phyloP scores from a whole-genome alignment of 2,113 vertebrate genomes.

The Stegastes partitus region DNA sequence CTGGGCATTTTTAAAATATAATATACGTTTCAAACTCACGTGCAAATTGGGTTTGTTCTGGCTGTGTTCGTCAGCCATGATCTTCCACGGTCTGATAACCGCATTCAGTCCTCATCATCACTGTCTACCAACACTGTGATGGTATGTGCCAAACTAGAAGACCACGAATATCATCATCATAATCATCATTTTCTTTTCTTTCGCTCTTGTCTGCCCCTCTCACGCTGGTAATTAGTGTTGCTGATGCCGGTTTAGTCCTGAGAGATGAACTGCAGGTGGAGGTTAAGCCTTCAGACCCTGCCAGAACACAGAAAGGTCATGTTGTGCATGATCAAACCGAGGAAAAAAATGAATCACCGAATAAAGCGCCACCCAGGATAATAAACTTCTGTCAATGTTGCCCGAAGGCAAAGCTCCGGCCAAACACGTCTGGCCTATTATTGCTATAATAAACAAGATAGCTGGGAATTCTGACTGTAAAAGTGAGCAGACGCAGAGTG shows the following conservation, averaged over 20 bases:
- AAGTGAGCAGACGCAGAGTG: neutral
- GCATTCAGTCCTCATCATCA: too few species aligned
- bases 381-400: conserved; percentile 31
- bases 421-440: conserved; percentile 37
- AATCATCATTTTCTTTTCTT: neutral
- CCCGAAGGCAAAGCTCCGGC: conserved; percentile 29
- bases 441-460: conserved; percentile 38
- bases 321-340: conserved; percentile 35
- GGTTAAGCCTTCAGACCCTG: conserved; percentile 17
- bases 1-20: too few species aligned
- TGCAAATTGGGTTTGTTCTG: too few species aligned
- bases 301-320: conserved; percentile 40
- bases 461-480: conserved; percentile 31
- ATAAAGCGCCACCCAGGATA: conserved; percentile 20
- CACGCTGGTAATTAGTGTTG: conserved; percentile 26
- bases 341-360: neutral
- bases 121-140: too few species aligned
- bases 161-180: neutral
- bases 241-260: neutral
- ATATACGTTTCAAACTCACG: too few species aligned
- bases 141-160: neutral
- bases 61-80: too few species aligned
- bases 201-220: neutral
- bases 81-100: too few species aligned
- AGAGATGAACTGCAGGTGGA: conserved; percentile 36